Evolutionary conservation across 2,888 invertebrate genomes (phyloP).

Genomic region (Clunio marinus): DNA sequence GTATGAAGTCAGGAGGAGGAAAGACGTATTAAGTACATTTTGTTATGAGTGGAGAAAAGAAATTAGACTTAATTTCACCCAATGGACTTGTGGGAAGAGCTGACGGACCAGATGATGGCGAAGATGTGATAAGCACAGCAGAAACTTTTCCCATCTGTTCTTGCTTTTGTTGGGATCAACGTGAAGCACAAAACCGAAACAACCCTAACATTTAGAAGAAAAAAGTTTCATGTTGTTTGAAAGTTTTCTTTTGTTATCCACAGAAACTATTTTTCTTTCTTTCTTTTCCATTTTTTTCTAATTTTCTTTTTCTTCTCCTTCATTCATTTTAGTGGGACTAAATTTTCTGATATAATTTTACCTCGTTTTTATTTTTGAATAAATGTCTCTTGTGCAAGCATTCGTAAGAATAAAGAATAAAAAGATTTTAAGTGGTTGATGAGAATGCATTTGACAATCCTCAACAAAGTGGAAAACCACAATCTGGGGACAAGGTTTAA

Average conservation of each 20-base stretch:
- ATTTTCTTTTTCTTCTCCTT: not conserved
- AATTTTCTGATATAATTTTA: no score
- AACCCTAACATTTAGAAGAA: not conserved
- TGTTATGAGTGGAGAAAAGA: not conserved
- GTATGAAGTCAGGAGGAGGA: slow-evolving; percentile 12
- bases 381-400: not conserved
- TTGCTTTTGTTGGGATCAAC: not conserved
- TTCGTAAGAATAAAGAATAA: not conserved
- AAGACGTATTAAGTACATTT: not conserved
- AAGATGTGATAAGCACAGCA: slow-evolving; percentile 33
- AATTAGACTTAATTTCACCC: slow-evolving; percentile 38
- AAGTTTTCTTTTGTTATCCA: slow-evolving; percentile 14
- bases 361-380: not conserved
- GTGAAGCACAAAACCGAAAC: slow-evolving; percentile 3
- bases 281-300: not conserved
- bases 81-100: slow-evolving; percentile 20
- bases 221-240: slow-evolving; percentile 11
- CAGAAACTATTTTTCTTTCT: slow-evolving; percentile 12
- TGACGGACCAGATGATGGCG: slow-evolving; percentile 36
- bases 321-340: no score
- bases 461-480: not conserved
- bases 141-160: slow-evolving; percentile 35
- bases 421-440: slow-evolving; percentile 27
- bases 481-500: not conserved
- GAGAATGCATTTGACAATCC: slow-evolving; percentile 17